These are phyloP conservation scores for Myiopsitta monachus DNA, from an alignment of 2,113 vertebrate species.

Conservation along the genomic window DNA sequence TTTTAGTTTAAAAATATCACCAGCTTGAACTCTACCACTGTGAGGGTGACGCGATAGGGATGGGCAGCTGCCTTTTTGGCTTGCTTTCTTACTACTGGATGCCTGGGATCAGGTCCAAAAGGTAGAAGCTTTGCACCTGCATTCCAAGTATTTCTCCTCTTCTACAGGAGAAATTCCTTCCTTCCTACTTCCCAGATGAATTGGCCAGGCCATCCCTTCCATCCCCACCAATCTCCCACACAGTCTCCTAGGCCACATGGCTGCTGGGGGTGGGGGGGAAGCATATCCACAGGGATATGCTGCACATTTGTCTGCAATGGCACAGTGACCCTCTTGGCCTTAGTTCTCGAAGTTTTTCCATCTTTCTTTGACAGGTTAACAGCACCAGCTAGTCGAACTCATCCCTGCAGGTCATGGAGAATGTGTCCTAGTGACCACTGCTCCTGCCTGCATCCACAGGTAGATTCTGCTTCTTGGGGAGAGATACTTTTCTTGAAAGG, in stretches of 20 bases:
- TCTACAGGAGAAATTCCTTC: background rate
- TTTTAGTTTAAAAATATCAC: background rate
- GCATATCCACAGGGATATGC: background rate
- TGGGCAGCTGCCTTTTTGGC: background rate
- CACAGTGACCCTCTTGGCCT: background rate
- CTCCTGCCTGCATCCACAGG: background rate
- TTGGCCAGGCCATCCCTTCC: background rate
- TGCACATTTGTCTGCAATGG: background rate
- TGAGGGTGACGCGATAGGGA: background rate
- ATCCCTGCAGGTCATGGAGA: background rate
- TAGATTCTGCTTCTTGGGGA: background rate
- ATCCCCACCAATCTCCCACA: background rate
- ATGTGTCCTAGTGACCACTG: background rate
- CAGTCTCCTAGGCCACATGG: rapidly evolving
- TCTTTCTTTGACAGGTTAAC: background rate
- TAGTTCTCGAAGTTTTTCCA: background rate
- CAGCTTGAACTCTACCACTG: background rate
- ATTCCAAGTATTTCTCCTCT: background rate
- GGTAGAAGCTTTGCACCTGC: background rate
- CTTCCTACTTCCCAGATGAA: background rate
- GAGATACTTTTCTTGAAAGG: background rate
- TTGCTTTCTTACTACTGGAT: background rate
- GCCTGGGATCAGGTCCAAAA: background rate
- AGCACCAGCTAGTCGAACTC: background rate
- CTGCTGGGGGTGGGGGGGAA: background rate